phyloP scores from a whole-genome alignment of 2,113 vertebrate genomes.

The Stictonetta naevosa region DNA sequence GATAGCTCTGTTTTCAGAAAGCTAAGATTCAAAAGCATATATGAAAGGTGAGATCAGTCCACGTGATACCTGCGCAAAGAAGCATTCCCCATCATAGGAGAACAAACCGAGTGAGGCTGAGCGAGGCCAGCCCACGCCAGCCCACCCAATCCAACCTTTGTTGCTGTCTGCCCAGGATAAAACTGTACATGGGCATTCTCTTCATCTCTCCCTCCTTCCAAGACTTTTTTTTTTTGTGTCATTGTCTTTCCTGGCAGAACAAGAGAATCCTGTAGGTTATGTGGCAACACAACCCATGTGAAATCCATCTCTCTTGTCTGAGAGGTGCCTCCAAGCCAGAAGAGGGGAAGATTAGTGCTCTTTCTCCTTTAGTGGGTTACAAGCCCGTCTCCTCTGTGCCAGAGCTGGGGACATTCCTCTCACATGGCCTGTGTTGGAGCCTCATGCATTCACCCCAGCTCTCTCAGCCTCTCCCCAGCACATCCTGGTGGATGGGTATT shows the following conservation, averaged over 20 bases:
- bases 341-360: neutral
- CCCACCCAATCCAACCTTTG: neutral
- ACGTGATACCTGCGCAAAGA: neutral
- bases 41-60: neutral
- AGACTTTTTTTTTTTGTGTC: neutral
- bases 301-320: neutral
- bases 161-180: accelerated
- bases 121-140: neutral
- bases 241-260: neutral
- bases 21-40: neutral
- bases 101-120: neutral
- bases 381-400: neutral
- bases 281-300: neutral
- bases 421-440: neutral
- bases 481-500: too few species aligned
- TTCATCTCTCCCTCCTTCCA: neutral
- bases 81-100: neutral
- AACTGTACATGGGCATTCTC: neutral
- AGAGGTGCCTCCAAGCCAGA: neutral
- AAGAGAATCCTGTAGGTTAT: neutral
- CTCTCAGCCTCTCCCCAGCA: neutral
- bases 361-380: neutral
- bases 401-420: neutral
- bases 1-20: neutral
- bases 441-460: accelerated